Conservation (phyloP, 2,888 invertebrate species). For the Acrobasis consociella region DNA sequence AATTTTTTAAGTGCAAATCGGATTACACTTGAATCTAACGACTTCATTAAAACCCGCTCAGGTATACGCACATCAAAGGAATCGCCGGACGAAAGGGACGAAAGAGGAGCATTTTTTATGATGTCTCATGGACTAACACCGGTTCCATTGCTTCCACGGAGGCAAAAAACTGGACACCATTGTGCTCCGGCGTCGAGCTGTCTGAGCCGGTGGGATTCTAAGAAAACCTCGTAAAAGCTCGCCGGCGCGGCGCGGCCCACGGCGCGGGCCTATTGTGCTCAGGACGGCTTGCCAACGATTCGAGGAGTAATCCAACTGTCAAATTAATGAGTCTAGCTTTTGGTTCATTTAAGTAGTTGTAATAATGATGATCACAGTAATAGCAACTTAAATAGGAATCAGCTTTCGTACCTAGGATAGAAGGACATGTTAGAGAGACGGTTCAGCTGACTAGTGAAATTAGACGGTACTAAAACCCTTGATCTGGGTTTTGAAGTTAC, state of each 20-base stretch:
- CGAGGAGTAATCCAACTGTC: not conserved
- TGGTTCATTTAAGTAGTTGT: no score
- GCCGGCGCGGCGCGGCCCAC: constrained; percentile 37
- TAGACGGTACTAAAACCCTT: no score
- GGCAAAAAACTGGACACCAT: constrained; percentile 68
- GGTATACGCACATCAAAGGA: constrained; percentile 65
- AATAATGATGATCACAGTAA: no score
- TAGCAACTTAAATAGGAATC: no score
- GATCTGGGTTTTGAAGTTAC: no score
- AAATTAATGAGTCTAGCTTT: not conserved
- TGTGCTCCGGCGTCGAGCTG: constrained; percentile 77
- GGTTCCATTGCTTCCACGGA: constrained; percentile 56
- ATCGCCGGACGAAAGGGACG: constrained; percentile 57
- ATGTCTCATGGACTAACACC: constrained; percentile 57
- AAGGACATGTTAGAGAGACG: no score
- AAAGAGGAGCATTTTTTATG: constrained; percentile 64
- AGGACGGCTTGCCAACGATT: not conserved
- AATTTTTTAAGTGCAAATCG: constrained; percentile 31
- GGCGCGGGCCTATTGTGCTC: not conserved
- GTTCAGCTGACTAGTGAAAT: no score
- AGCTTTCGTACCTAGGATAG: no score
- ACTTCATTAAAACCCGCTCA: constrained; percentile 54
- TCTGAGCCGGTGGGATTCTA: constrained; percentile 71
- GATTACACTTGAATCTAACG: constrained; percentile 49
- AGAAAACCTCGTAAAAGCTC: constrained; percentile 52